Evolutionary conservation across 2,888 invertebrate species (phyloP).

Genomic region (Lochmaea capreae): DNA sequence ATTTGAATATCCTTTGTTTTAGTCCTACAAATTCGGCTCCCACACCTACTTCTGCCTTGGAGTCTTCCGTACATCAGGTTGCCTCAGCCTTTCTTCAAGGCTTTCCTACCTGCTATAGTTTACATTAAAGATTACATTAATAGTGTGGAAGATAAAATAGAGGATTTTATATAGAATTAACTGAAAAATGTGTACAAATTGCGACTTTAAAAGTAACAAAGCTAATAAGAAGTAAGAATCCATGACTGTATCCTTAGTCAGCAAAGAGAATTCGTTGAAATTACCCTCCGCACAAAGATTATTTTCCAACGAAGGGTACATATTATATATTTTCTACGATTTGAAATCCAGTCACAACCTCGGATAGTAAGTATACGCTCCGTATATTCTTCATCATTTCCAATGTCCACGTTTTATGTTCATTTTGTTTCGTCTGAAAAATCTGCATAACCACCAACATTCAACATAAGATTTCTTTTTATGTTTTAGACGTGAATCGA

Average conservation of each 20-base stretch:
- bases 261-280: background rate
- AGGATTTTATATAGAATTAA: too few species aligned
- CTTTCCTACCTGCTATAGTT: too few species aligned
- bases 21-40: too few species aligned
- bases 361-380: conserved; percentile 18
- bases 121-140: too few species aligned
- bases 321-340: conserved; percentile 4
- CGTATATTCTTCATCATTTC: conserved; percentile 26
- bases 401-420: conserved; percentile 33
- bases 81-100: too few species aligned
- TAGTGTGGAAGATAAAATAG: too few species aligned
- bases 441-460: conserved; percentile 57
- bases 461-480: conserved; percentile 53
- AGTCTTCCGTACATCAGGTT: too few species aligned
- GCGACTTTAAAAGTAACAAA: background rate
- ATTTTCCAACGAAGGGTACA: conserved; percentile 1
- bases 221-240: background rate
- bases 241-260: background rate
- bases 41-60: too few species aligned
- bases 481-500: conserved; percentile 55
- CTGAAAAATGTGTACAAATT: too few species aligned
- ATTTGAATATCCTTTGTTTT: too few species aligned
- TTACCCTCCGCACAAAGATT: conserved; percentile 3
- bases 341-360: conserved; percentile 15
- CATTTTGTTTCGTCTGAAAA: conserved; percentile 46